These are phyloP conservation scores for Notodonta dromedarius DNA, from an alignment of 2,888 invertebrate species.

Conservation along the genomic window DNA sequence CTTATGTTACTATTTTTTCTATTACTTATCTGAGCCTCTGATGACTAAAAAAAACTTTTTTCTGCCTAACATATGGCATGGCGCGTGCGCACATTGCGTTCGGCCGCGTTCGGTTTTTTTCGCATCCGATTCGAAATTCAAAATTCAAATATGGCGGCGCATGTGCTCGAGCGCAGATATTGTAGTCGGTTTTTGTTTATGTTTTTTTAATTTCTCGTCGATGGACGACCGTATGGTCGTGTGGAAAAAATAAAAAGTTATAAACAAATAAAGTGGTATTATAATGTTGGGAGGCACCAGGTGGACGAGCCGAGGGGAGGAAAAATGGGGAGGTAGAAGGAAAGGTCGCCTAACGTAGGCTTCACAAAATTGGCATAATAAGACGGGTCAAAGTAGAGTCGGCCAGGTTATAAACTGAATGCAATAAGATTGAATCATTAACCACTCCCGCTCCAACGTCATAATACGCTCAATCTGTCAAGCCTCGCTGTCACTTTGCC, in stretches of 20 bases:
- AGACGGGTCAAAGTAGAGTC: too few species aligned
- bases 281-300: slow-evolving; percentile 34
- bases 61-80: slow-evolving; percentile 69
- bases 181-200: slow-evolving; percentile 56
- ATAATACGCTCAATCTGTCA: too few species aligned
- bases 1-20: slow-evolving; percentile 80
- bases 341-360: not conserved
- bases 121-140: slow-evolving; percentile 79
- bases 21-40: slow-evolving; percentile 75
- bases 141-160: slow-evolving; percentile 72
- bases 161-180: slow-evolving; percentile 69
- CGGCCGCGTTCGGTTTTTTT: slow-evolving; percentile 62
- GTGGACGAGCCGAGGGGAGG: slow-evolving; percentile 30
- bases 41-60: slow-evolving; percentile 72
- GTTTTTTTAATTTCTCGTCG: slow-evolving; percentile 56
- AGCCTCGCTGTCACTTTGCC: too few species aligned
- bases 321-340: not conserved
- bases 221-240: slow-evolving; percentile 59
- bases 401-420: too few species aligned
- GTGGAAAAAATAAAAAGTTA: slow-evolving; percentile 46
- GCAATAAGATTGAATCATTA: too few species aligned
- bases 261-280: slow-evolving; percentile 54
- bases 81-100: slow-evolving; percentile 82
- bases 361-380: too few species aligned
- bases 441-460: too few species aligned